Evolutionary conservation across 2,797 vertebrate genomes (phyloP), one percentile per base, ranked within the genome.

Genomic region (Rhadinocentrus ornatus): DNA sequence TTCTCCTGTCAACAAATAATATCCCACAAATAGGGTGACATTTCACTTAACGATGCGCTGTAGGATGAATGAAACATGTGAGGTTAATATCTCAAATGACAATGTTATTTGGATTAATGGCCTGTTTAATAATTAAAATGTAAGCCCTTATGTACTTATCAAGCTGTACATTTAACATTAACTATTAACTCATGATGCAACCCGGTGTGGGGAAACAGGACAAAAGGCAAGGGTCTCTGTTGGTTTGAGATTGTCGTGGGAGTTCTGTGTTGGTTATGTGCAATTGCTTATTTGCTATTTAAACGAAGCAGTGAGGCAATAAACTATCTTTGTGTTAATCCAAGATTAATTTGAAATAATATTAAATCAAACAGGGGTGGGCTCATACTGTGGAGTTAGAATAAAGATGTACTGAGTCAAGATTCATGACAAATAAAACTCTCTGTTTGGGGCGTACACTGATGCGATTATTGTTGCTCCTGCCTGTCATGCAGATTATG

Each of bases 311-410:
- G 62, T 54, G 66, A 75, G 83, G 88, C 82, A 90, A 88, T 90
- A 89, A 90, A 91, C 69, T 80, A 71, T 72, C 78, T 89, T 88
- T 89, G 88, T 89, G 87, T 87, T 92, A 87, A 92, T 92, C 85
- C 81, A 83, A 84, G 86, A 91, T 91, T 90, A 82, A 89, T 88
- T 91, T 71, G 82, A 82, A 87, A 86, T 80, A 90, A 91, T 92
- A 90, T 87, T 81, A 88, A 79, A 92, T 89, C 80, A 89, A 88
- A 84, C 61, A 86, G 73, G 58, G 73, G 76, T 41, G 81, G 76
- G 82, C 87, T 88, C 66, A 83, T 73, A 68, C 54, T 37, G 58
- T 48, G 73, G 76, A 82, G 76, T 81, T 82, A 70, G 66, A 78
- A 79, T 79, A 74, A 80, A 83, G 81, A 88, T 90, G 80, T 69